Conservation (phyloP, 2,113 vertebrate species). For the Microtus pennsylvanicus region DNA sequence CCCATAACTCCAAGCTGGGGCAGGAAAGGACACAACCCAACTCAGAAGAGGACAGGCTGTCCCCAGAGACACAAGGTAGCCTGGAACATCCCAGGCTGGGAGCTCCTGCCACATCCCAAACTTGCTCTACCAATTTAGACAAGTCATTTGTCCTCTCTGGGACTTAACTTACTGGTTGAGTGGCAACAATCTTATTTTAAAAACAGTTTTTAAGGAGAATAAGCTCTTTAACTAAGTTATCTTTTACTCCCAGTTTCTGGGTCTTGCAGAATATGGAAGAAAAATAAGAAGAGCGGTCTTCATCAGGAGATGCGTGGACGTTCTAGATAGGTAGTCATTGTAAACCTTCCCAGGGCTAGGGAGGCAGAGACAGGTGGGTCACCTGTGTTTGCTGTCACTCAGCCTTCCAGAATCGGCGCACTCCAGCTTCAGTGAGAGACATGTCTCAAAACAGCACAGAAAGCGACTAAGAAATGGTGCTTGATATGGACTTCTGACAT, state of each 20-base stretch:
- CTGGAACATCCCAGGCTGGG: background rate
- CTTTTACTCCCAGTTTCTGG: background rate
- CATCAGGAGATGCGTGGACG: rapidly evolving
- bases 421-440: background rate
- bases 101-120: background rate
- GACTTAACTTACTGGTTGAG: background rate
- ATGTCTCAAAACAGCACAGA: background rate
- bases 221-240: background rate
- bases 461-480: background rate
- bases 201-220: background rate
- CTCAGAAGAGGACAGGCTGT: no score
- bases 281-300: background rate
- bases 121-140: background rate
- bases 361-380: background rate
- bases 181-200: background rate
- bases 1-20: background rate
- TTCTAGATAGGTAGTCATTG: background rate
- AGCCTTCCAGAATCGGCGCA: background rate
- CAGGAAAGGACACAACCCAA: background rate
- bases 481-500: background rate
- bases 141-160: background rate
- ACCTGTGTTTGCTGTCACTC: background rate
- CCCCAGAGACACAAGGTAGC: background rate
- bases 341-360: background rate
- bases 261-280: background rate